phyloP scores from a whole-genome alignment of 2,797 vertebrate genomes.

The Bovichtus variegatus region DNA sequence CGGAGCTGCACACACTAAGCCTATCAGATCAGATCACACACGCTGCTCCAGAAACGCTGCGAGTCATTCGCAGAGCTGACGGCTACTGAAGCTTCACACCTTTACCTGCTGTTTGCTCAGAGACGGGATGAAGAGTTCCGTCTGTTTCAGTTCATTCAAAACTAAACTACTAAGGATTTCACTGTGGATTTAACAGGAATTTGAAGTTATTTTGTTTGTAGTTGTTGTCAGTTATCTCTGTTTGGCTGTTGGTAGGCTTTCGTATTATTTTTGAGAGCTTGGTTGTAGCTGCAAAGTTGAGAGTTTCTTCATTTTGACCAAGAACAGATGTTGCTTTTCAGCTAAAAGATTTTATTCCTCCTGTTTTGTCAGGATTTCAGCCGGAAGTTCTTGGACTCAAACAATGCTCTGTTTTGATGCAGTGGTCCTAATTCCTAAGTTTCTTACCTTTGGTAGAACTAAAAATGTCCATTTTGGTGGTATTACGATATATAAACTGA shows the following conservation, averaged over 20 bases:
- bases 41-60: neutral
- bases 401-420: too few relatives aligned
- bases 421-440: too few relatives aligned
- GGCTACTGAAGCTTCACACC: neutral
- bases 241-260: neutral
- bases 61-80: neutral
- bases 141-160: neutral
- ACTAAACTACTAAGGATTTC: neutral
- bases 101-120: constrained; percentile 3
- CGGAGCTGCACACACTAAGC: constrained; percentile 8
- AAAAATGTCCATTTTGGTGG: too few relatives aligned
- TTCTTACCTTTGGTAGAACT: too few relatives aligned
- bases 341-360: neutral
- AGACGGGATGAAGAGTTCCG: neutral
- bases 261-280: neutral
- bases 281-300: too few relatives aligned
- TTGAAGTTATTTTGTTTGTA: neutral
- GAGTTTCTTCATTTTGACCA: neutral
- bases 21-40: constrained; percentile 16
- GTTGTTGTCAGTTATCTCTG: neutral
- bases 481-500: neutral
- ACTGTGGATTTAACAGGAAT: neutral
- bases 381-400: too few relatives aligned
- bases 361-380: too few relatives aligned
- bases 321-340: neutral